Percentiles rank a stretch among this genome's conserved stretches.
Conservation (phyloP, 2,113 vertebrate species). For the Pteropus alecto region DNA sequence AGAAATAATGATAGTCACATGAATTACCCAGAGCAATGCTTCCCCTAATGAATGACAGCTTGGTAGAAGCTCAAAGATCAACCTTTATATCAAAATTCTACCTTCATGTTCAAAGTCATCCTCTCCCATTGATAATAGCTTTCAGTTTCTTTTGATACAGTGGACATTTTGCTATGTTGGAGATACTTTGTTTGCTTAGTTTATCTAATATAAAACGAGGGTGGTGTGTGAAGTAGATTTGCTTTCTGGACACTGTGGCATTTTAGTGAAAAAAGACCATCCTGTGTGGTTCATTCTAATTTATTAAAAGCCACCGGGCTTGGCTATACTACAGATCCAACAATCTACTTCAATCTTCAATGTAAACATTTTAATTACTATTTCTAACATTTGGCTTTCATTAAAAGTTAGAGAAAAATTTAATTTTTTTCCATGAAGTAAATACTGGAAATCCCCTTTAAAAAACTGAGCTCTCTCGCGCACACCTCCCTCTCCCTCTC, state of each 20-base stretch:
- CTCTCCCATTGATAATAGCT: background rate
- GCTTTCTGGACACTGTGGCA: background rate
- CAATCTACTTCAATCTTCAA: background rate
- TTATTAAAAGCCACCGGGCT: slow-evolving; percentile 53
- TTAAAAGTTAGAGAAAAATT: slow-evolving; percentile 56
- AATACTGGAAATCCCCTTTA: slow-evolving; percentile 35
- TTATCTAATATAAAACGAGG: background rate
- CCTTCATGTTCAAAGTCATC: background rate
- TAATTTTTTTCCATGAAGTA: slow-evolving; percentile 26
- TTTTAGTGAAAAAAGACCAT: background rate
- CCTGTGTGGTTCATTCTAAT: slow-evolving; percentile 43
- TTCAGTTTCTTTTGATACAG: background rate
- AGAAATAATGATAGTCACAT: background rate
- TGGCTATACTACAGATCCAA: background rate
- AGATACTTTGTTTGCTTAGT: background rate
- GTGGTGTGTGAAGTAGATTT: background rate
- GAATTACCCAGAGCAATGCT: background rate
- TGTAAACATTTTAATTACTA: slow-evolving; percentile 71
- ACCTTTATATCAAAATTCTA: background rate
- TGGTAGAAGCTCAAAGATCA: background rate
- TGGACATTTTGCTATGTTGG: background rate
- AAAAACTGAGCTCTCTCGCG: background rate
- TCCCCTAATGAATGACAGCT: background rate
- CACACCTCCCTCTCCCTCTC: too few relatives aligned
- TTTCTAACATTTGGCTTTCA: slow-evolving; percentile 64